Base-by-base conservation (phyloP, 2,797 vertebrate species). In the Notoglanidium macrostoma region DNA sequence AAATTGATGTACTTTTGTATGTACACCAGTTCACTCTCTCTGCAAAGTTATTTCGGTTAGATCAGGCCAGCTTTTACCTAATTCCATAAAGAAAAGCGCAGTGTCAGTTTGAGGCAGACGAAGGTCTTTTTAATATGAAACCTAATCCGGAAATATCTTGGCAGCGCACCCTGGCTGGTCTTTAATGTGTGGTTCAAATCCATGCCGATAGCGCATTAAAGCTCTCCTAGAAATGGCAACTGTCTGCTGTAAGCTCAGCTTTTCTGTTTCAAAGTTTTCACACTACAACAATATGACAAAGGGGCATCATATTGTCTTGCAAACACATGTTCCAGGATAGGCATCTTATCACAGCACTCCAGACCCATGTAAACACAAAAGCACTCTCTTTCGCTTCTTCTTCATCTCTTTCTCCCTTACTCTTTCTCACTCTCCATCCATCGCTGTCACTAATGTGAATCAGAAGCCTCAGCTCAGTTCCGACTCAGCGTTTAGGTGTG, bases 341-440 rank as follows among this genome's bases (percentile, higher is more conserved):
- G 86, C 86, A 90, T 93, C 93, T 94, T 94, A 93, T 94, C 92
- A 86, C 87, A 82, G 77, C 92, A 88, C 90, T 90, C 90, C 94
- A 95, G 91, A 90, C 90, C 91, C 90, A 88, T 92, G 91, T 92
- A 92, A 92, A 92, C 92, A 93, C 91, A 92, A 92, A 92, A 92
- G 89, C 87, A 72, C 86, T 89, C 79, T 88, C 83, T 65, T 76
- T 83, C 21, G 17, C 70, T 54, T 26, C 84, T 76, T 87, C 68
- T 90, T 35, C 83, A 87, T 65, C 59, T 74, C 55, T 82, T 49
- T 65, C 70, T 80, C 40, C 83, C 83, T 76, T 61, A 87, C 87
- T 73, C 57, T 70, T 55, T 87, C 46, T 86, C 21, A 21, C 87
- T 74, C 74, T 85, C 85, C 87, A 88, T 90, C 87, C 86, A 86